These are phyloP conservation scores for Archaeoteleia sp. DNA, from an alignment of 2,888 invertebrate genomes.

Conservation along the genomic window DNA sequence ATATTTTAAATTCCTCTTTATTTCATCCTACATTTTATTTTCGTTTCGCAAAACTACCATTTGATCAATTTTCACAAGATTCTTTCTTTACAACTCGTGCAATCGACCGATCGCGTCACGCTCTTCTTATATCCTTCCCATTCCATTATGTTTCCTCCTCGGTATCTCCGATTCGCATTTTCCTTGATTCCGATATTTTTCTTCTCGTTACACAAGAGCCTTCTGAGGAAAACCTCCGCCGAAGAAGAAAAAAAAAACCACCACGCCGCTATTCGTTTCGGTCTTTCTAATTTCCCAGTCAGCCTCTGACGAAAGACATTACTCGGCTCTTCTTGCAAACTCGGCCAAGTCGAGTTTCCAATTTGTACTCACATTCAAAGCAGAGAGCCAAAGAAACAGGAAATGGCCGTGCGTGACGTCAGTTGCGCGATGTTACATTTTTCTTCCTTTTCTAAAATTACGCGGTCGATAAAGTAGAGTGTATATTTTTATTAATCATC, in stretches of 20 bases:
- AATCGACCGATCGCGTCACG: conserved; percentile 25
- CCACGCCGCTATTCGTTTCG: conserved; percentile 25
- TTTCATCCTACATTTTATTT: no score
- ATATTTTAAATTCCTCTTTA: not conserved
- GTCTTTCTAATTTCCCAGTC: conserved; percentile 47
- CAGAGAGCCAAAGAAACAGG: conserved; percentile 35
- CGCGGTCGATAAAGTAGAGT: no score
- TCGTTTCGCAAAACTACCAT: not conserved
- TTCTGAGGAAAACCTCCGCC: conserved; percentile 10
- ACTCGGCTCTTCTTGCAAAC: conserved; percentile 48
- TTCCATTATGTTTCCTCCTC: conserved; percentile 23
- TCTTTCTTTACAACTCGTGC: no score
- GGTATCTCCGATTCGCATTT: conserved; percentile 35
- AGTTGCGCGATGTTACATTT: not conserved
- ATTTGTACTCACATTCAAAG: conserved; percentile 43
- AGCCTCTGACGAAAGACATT: conserved; percentile 49
- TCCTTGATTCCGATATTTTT: conserved; percentile 40
- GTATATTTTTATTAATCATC: no score
- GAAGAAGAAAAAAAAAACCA: conserved; percentile 14
- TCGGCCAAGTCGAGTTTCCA: conserved; percentile 47
- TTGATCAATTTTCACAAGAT: conserved; percentile 40
- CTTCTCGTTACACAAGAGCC: conserved; percentile 34
- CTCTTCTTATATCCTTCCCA: conserved; percentile 5
- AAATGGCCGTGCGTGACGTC: conserved; percentile 27
- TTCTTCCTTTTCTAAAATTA: conserved; percentile 1